Evolutionary conservation across 2,888 invertebrate genomes (phyloP), one percentile per base, ranked within the genome.

Genomic region (Dorcus parallelipipedus): DNA sequence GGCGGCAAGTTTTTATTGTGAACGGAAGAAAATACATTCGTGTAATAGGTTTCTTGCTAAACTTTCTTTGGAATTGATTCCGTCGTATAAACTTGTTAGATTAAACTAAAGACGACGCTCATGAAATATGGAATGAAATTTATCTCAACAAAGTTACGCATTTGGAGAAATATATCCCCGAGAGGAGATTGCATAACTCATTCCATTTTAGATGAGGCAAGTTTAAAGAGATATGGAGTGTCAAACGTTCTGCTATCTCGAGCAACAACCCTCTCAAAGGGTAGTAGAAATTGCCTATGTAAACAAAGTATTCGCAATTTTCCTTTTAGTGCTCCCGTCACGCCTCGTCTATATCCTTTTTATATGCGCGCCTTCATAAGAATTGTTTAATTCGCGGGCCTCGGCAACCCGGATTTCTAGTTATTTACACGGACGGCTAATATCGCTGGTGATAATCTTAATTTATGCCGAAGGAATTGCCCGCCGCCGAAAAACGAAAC

Each of bases 251-350:
- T 14, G 38, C 10, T 33, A 33, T 33, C 49, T 23, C 49, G 14
- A 33, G 38, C 49, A 49, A 38, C 10, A 49, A 20, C 49, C 23
- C 49, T 20, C 20, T 48, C 20, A 45, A 45, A 45, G 14, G 45
- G 14, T 45, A 45, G 45, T 17, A 45, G 23, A 10, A 45, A 47
- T 54, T 54, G 38, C 48, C 45, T 54, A 54, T 54, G 54, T 54
- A 45, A 54, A 54, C 54, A 47, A 45, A 54, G 54, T 38, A 54
- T 45, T 43, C 38, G 47, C 54, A 43, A 45, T 45, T 54, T 54
- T 47, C 45, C 38, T 45, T 54, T 54, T 45, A 54, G 54, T 17
- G 48, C 38, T 38, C 39, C 33, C 47, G 45, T 26, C 45, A 47
- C 45, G 54, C 38, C 39, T 38, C 9, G 8, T 14, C 51, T 38